A percentile compares a stretch with the other conserved stretches of the same genome.
These are phyloP conservation scores for Lacerta agilis DNA, from an alignment of 2,797 vertebrate species.

Conservation along the genomic window DNA sequence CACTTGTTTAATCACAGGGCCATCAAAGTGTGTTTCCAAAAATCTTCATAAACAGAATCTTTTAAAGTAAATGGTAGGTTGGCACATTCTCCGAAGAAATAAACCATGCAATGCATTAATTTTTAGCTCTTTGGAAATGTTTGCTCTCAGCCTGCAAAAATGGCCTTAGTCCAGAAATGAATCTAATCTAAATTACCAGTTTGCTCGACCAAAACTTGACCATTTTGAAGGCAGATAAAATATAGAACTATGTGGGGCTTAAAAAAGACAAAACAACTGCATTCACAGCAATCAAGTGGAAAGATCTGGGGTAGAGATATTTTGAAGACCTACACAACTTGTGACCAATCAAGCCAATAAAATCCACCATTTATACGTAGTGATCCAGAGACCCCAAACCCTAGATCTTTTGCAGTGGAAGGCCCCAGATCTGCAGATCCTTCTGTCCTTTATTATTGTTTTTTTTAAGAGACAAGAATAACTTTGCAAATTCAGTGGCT, in stretches of 20 bases:
- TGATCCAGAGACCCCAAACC: too few species aligned
- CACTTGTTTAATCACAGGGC: slow-evolving; percentile 36
- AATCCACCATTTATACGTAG: too few species aligned
- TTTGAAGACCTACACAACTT: neutral
- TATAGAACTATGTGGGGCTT: neutral
- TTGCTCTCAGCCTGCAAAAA: neutral
- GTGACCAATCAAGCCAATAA: too few species aligned
- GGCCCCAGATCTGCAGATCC: too few species aligned
- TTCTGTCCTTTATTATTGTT: too few species aligned
- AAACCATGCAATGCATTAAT: neutral
- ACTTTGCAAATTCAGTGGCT: too few species aligned
- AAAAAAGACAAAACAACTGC: neutral
- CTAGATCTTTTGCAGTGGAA: too few species aligned
- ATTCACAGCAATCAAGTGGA: neutral
- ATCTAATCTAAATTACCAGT: fast-evolving
- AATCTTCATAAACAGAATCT: slow-evolving; percentile 21
- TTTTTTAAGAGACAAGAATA: too few species aligned
- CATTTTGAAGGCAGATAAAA: neutral
- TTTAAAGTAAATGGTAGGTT: slow-evolving; percentile 33
- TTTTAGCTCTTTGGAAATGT: slow-evolving; percentile 18
- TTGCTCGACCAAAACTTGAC: neutral
- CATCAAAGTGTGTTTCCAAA: slow-evolving; percentile 49
- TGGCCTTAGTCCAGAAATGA: neutral
- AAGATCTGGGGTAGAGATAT: neutral
- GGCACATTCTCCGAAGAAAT: slow-evolving; percentile 36